Percentiles rank a stretch among this genome's conserved stretches.
phyloP scores from a whole-genome alignment of 2,888 invertebrate genomes.

The Eupithecia subumbrata region DNA sequence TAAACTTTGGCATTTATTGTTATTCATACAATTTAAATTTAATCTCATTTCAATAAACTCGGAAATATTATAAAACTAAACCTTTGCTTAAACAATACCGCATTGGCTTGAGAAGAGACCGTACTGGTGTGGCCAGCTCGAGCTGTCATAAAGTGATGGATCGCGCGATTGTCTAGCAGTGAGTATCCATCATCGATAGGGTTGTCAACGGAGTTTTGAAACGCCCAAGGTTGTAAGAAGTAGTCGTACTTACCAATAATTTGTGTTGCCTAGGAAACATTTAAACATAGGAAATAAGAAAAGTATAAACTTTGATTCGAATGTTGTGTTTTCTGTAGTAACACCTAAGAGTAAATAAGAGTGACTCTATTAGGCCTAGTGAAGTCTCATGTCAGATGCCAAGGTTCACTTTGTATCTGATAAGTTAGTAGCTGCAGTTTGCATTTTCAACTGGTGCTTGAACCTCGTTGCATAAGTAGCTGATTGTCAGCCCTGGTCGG shows the following conservation, averaged over 20 bases:
- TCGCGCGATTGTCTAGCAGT: conserved; percentile 60
- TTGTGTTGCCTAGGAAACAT: background rate
- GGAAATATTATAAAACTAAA: background rate
- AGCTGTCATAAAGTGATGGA: conserved; percentile 57
- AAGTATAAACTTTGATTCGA: background rate
- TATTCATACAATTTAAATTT: background rate
- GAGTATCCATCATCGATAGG: conserved; percentile 61
- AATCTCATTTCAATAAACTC: background rate
- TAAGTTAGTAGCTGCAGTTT: background rate
- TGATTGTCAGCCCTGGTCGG: conserved; percentile 38
- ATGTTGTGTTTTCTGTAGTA: background rate
- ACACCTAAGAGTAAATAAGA: background rate
- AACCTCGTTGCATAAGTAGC: background rate
- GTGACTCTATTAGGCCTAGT: background rate
- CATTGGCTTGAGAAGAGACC: conserved; percentile 43
- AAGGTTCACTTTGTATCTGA: background rate
- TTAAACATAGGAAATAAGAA: background rate
- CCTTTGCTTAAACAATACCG: conserved; percentile 48
- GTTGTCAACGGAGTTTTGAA: conserved; percentile 42
- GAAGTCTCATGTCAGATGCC: background rate
- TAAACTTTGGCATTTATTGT: background rate
- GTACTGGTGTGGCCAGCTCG: conserved; percentile 46
- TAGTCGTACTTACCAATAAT: background rate
- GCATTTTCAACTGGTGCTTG: background rate
- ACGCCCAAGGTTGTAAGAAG: background rate